Percentiles rank a stretch among this genome's conserved stretches.
phyloP scores from a whole-genome alignment of 2,888 invertebrate genomes.

The Lasioglossum pauxillum region DNA sequence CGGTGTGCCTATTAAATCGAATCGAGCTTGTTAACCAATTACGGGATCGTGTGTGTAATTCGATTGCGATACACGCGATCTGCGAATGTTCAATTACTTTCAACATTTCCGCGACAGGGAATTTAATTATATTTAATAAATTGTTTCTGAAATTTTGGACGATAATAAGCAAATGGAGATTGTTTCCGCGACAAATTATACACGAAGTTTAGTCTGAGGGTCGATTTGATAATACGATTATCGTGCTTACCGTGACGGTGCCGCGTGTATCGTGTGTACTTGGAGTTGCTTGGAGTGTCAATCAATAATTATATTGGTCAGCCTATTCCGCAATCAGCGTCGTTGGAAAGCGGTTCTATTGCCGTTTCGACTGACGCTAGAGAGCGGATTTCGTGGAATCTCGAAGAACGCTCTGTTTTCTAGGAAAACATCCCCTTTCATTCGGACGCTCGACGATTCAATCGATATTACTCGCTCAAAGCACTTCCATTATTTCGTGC shows the following conservation, averaged over 20 bases:
- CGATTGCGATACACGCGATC: neutral
- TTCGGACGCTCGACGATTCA: neutral
- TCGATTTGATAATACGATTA: neutral
- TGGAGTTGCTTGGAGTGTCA: neutral
- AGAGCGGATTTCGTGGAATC: neutral
- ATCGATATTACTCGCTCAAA: neutral
- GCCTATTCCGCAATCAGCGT: neutral
- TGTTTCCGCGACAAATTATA: neutral
- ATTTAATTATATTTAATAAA: neutral
- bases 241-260: neutral
- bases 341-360: neutral
- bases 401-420: neutral
- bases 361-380: neutral
- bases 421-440: neutral
- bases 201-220: neutral
- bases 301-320: constrained; percentile 16
- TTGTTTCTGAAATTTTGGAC: neutral
- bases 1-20: neutral
- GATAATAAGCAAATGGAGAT: neutral
- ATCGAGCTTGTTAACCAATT: neutral
- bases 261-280: neutral
- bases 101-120: neutral
- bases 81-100: neutral
- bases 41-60: neutral
- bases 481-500: neutral